These are phyloP conservation scores for Agrochola litura DNA, from an alignment of 2,888 invertebrate genomes.

Conservation along the genomic window DNA sequence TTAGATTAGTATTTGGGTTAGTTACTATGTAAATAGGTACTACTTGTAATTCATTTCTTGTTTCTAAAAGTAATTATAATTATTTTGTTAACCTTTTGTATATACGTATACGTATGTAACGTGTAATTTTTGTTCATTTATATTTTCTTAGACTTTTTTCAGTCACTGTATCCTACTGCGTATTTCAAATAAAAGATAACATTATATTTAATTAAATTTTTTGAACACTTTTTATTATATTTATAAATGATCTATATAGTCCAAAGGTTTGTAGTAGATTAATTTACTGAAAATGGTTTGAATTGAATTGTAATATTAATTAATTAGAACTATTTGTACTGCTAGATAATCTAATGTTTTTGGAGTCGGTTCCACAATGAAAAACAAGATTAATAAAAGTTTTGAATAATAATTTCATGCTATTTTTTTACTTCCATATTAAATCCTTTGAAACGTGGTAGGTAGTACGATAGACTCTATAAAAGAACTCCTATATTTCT, in stretches of 20 bases:
- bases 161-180: conserved; percentile 17
- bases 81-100: neutral
- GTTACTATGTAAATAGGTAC: conserved; percentile 55
- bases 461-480: neutral
- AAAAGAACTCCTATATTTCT: neutral
- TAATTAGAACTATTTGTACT: conserved; percentile 56
- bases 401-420: conserved; percentile 43
- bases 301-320: conserved; percentile 39
- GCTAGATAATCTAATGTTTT: conserved; percentile 56
- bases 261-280: conserved; percentile 61
- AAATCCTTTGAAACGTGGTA: neutral
- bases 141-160: conserved; percentile 1
- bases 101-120: too few species aligned
- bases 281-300: conserved; percentile 52
- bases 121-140: neutral
- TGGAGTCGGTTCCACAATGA: conserved; percentile 51
- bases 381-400: conserved; percentile 57
- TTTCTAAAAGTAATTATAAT: conserved; percentile 8
- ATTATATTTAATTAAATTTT: neutral
- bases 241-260: conserved; percentile 45
- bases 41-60: conserved; percentile 20
- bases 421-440: conserved; percentile 27
- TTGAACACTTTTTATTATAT: conserved; percentile 12
- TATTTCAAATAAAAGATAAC: conserved; percentile 15
- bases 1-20: conserved; percentile 61